These are phyloP conservation scores for Tetrao urogallus DNA, from an alignment of 2,113 vertebrate genomes.

Conservation along the genomic window DNA sequence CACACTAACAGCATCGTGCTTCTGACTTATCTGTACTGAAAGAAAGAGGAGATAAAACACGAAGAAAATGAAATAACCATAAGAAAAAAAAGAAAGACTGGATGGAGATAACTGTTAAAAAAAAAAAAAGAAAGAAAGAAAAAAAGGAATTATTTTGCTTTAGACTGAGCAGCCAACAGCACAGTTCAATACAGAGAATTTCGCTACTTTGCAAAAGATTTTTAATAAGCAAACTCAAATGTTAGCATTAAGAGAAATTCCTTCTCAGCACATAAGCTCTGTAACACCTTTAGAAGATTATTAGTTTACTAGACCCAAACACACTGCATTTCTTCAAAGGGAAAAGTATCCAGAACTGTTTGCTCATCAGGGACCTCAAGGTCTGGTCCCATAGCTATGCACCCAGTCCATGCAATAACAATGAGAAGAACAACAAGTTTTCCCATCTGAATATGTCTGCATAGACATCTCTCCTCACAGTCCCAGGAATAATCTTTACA, in stretches of 20 bases:
- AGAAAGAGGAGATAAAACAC: background rate
- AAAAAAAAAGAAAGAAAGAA: background rate
- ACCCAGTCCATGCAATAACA: background rate
- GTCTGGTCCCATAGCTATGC: background rate
- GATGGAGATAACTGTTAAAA: background rate
- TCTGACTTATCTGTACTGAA: background rate
- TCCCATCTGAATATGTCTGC: background rate
- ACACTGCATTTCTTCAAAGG: background rate
- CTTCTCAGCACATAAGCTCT: background rate
- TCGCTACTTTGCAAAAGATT: background rate
- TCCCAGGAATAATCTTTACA: too few species aligned
- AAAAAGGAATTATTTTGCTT: background rate
- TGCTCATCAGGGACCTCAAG: background rate
- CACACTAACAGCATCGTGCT: rapidly evolving
- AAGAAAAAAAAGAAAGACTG: background rate
- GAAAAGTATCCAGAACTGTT: rapidly evolving
- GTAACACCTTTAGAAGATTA: background rate
- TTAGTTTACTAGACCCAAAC: background rate
- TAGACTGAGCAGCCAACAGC: background rate
- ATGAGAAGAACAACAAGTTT: background rate
- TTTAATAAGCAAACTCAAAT: background rate
- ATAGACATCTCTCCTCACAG: rapidly evolving
- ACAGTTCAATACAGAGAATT: background rate
- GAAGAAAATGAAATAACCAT: background rate
- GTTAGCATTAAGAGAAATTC: background rate